Percentiles rank a stretch among this genome's conserved stretches.
Evolutionary conservation across 2,113 vertebrate species (phyloP).

Genomic region (Emydocephalus ijimae): DNA sequence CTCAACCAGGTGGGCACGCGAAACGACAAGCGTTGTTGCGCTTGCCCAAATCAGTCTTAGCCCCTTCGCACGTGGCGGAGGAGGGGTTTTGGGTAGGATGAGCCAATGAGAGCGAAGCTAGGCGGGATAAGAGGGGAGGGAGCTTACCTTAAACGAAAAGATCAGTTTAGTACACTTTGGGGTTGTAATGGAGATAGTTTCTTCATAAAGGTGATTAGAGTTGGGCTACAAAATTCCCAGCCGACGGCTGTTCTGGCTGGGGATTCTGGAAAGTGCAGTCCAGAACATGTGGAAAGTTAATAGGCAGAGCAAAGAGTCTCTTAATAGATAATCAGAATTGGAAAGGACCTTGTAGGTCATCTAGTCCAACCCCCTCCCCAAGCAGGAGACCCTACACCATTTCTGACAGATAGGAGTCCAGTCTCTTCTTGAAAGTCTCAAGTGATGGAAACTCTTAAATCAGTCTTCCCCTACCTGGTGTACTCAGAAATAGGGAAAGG

Average conservation of each 20-base stretch:
- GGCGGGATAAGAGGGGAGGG: fast-evolving
- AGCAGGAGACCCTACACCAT: no score
- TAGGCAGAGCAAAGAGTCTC: neutral
- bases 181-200: neutral
- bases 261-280: neutral
- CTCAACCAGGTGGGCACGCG: constrained; percentile 60
- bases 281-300: neutral
- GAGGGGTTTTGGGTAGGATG: no score
- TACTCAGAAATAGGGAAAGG: neutral
- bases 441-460: neutral
- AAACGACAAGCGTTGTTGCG: neutral
- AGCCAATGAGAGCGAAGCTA: neutral
- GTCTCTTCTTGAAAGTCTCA: no score
- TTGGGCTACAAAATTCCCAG: neutral
- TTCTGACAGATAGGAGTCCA: no score
- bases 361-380: no score
- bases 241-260: neutral
- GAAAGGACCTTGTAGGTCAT: no score
- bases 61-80: neutral
- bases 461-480: neutral
- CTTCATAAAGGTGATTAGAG: neutral
- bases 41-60: neutral
- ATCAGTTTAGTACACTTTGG: neutral
- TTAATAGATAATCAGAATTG: no score
- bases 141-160: no score